Evolutionary conservation across 2,113 vertebrate genomes (phyloP).

Genomic region (Pteronura brasiliensis): DNA sequence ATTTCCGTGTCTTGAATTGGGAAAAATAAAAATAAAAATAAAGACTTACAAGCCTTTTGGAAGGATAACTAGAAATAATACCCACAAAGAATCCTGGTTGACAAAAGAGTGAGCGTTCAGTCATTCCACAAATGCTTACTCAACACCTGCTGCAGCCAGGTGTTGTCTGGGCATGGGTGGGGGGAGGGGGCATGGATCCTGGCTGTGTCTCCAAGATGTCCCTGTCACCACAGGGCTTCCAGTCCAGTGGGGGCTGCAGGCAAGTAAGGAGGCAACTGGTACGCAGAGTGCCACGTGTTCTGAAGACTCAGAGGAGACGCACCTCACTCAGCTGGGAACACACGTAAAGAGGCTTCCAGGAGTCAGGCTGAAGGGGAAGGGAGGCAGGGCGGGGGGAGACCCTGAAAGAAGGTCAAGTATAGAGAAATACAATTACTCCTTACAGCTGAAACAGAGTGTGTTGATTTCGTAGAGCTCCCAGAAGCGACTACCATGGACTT

Average conservation of each 20-base stretch:
- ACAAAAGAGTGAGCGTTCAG: not conserved
- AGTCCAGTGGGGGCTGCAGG: not conserved
- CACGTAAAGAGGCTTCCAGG: not conserved
- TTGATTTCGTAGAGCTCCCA: not conserved
- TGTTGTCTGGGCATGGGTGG: not conserved
- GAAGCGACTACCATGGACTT: not conserved
- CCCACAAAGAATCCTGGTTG: not conserved
- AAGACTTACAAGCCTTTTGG: not conserved
- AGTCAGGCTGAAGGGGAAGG: not conserved
- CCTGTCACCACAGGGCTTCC: not conserved
- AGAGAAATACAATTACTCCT: not conserved
- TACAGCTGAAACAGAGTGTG: not conserved
- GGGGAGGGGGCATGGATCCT: too few relatives aligned
- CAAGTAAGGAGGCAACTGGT: not conserved
- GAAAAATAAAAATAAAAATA: not conserved
- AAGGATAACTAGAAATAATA: not conserved
- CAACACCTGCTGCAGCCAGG: not conserved
- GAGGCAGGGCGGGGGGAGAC: not conserved
- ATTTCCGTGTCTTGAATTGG: not conserved
- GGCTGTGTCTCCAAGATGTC: not conserved
- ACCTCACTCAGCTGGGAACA: too few relatives aligned
- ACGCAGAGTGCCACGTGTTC: accelerated
- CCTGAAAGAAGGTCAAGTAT: not conserved
- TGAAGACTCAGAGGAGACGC: not conserved
- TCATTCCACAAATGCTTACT: not conserved